Evolutionary conservation across 2,113 vertebrate species (phyloP).

Genomic region (Cromileptes altivelis): DNA sequence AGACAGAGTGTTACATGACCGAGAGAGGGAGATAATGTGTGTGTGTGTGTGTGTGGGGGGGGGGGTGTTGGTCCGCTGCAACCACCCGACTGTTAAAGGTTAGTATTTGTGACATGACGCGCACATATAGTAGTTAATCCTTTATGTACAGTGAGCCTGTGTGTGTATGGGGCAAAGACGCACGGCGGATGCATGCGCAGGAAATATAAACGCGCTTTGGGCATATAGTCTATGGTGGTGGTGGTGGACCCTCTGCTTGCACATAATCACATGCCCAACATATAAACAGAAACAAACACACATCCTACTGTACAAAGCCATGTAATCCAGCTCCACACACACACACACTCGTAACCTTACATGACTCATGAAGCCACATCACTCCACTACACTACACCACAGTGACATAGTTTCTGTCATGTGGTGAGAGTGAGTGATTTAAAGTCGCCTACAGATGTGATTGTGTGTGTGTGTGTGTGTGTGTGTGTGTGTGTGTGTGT

Average conservation of each 20-base stretch:
- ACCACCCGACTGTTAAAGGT: conserved; percentile 16
- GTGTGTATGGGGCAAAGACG: too few relatives aligned
- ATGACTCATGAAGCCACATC: neutral
- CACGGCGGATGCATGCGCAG: neutral
- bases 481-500: neutral
- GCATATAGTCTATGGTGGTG: neutral
- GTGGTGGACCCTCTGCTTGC: too few relatives aligned
- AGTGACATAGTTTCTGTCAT: neutral
- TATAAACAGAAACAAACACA: neutral
- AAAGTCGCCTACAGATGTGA: too few relatives aligned
- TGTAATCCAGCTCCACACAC: too few relatives aligned
- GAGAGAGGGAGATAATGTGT: neutral
- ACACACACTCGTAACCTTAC: neutral
- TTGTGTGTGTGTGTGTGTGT: neutral
- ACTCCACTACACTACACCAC: neutral
- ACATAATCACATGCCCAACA: neutral
- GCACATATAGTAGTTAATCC: neutral
- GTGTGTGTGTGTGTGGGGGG: neutral
- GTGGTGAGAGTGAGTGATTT: too few relatives aligned
- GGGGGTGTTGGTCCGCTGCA: conserved; percentile 3
- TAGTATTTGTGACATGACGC: conserved; percentile 19
- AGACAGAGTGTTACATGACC: neutral
- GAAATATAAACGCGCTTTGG: neutral
- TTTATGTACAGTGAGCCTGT: too few relatives aligned
- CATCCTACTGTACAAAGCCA: too few relatives aligned